These are phyloP conservation scores for Amblyjoppa proteus DNA, from an alignment of 2,888 invertebrate genomes.

Conservation along the genomic window DNA sequence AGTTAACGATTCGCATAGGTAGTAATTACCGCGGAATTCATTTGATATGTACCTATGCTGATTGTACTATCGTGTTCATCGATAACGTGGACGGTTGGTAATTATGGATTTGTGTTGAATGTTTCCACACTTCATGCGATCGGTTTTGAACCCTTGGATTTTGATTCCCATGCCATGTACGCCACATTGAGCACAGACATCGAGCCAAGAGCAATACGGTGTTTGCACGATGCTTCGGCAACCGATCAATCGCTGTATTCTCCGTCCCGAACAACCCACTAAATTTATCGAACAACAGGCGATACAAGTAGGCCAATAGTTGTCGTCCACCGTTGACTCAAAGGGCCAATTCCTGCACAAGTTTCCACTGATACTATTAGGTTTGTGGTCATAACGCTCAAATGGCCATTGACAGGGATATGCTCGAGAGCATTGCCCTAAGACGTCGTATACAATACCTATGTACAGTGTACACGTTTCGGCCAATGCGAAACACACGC, in stretches of 20 bases:
- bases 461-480: neutral
- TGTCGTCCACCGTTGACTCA: neutral
- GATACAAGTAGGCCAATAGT: neutral
- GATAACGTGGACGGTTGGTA: neutral
- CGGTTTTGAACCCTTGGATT: neutral
- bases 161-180: neutral
- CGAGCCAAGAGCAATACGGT: neutral
- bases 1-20: neutral
- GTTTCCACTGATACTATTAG: neutral
- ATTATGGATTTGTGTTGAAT: neutral
- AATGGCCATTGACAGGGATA: neutral
- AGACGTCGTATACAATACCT: neutral
- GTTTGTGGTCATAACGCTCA: neutral
- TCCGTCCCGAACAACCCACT: neutral
- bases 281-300: neutral
- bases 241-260: neutral
- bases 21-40: neutral
- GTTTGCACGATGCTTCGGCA: neutral
- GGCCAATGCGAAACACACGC: neutral
- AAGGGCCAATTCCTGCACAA: neutral
- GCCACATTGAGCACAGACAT: neutral
- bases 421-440: neutral
- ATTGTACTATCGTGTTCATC: neutral
- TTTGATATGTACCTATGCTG: neutral
- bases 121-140: neutral